Conservation (phyloP, 2,888 invertebrate genomes). For the Phortica okadai region DNA sequence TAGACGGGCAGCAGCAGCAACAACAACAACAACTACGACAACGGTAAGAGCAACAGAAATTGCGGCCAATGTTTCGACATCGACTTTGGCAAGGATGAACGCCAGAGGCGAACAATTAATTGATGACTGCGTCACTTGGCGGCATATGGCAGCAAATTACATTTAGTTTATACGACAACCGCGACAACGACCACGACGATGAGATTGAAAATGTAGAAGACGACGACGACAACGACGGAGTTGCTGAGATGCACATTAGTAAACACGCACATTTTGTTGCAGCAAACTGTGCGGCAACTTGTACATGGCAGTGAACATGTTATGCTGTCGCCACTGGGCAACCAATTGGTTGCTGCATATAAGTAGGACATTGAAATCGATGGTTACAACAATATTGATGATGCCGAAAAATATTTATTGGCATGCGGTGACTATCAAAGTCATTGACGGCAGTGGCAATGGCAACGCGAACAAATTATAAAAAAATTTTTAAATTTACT, state of each 20-base stretch:
- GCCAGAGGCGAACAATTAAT: conserved; percentile 56
- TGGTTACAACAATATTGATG: conserved; percentile 9
- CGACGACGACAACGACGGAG: background rate
- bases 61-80: background rate
- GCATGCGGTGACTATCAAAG: conserved; percentile 27
- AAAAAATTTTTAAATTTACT: conserved; percentile 2
- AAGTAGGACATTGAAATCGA: conserved; percentile 50
- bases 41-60: conserved; percentile 31
- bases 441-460: background rate
- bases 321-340: conserved; percentile 47
- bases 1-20: conserved; percentile 26
- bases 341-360: conserved; percentile 29
- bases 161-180: conserved; percentile 38
- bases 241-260: conserved; percentile 1
- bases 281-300: background rate
- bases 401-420: conserved; percentile 25
- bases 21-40: conserved; percentile 42
- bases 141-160: conserved; percentile 49
- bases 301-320: conserved; percentile 7
- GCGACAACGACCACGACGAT: background rate
- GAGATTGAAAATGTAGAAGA: background rate
- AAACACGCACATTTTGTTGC: conserved; percentile 10
- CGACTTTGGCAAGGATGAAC: conserved; percentile 4
- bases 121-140: conserved; percentile 62
- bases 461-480: background rate